These are phyloP conservation scores for Xestia rhomboidea DNA, from an alignment of 2,888 invertebrate species.

Conservation along the genomic window DNA sequence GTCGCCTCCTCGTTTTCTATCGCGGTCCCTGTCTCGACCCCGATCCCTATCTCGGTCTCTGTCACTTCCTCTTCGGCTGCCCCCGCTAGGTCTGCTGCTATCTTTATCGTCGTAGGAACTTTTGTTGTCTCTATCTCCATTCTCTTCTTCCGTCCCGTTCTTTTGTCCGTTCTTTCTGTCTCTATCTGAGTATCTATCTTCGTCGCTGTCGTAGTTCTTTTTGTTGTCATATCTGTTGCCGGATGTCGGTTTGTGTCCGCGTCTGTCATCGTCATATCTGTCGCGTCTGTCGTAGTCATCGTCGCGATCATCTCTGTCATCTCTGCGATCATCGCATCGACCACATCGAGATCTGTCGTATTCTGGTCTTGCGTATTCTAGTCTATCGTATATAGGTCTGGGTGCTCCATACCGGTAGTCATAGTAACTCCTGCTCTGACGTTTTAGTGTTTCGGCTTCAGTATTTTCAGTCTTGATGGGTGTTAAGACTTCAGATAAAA, in stretches of 20 bases:
- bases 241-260: slow-evolving; percentile 80
- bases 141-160: slow-evolving; percentile 82
- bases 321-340: slow-evolving; percentile 77
- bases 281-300: slow-evolving; percentile 75
- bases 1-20: slow-evolving; percentile 64
- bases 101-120: slow-evolving; percentile 78
- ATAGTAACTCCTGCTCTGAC: slow-evolving; percentile 85
- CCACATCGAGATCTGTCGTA: slow-evolving; percentile 81
- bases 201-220: slow-evolving; percentile 73
- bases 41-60: slow-evolving; percentile 78
- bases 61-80: slow-evolving; percentile 75
- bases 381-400: slow-evolving; percentile 78
- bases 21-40: slow-evolving; percentile 76
- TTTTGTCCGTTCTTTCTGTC: slow-evolving; percentile 75
- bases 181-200: slow-evolving; percentile 78
- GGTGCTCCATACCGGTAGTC: slow-evolving; percentile 80
- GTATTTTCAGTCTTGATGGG: slow-evolving; percentile 62
- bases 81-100: slow-evolving; percentile 71
- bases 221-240: slow-evolving; percentile 82
- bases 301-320: slow-evolving; percentile 71
- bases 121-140: slow-evolving; percentile 81
- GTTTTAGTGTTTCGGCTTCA: slow-evolving; percentile 71
- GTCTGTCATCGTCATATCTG: slow-evolving; percentile 72
- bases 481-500: slow-evolving; percentile 78
- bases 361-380: slow-evolving; percentile 70